These are phyloP conservation scores for Loris lydekkerianus DNA, from an alignment of 2,797 vertebrate species.

Conservation along the genomic window DNA sequence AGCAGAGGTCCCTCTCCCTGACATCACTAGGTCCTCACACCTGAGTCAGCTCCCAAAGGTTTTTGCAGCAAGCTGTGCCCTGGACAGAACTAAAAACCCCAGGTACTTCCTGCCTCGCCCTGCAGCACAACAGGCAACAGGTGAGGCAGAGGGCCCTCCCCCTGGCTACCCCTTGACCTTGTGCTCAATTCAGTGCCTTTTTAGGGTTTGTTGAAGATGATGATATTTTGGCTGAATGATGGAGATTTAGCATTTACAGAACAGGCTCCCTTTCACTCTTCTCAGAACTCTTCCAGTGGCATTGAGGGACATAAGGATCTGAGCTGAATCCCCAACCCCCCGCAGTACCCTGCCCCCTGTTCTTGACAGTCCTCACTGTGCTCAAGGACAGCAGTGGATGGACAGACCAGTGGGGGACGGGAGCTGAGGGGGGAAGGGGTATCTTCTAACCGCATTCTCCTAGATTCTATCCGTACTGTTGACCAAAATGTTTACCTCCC, in stretches of 20 bases:
- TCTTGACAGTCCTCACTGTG: neutral
- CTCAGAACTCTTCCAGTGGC: neutral
- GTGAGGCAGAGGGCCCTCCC: neutral
- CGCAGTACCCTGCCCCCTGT: neutral
- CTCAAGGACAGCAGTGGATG: neutral
- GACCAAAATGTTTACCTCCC: neutral
- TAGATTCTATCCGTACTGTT: neutral
- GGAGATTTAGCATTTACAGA: conserved; percentile 86
- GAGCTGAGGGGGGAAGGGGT: neutral
- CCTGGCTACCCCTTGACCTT: conserved; percentile 87
- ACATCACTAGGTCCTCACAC: neutral
- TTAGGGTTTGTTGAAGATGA: conserved; percentile 84
- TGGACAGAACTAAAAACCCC: neutral
- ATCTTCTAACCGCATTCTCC: neutral
- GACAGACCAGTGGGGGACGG: conserved; percentile 1
- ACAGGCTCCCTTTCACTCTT: conserved; percentile 68
- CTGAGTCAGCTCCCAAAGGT: neutral
- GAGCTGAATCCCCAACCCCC: neutral
- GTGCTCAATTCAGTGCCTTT: conserved; percentile 20
- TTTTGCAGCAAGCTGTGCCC: neutral
- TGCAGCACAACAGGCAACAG: neutral
- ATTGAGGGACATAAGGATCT: neutral
- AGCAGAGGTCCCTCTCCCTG: neutral
- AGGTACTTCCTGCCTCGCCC: neutral
- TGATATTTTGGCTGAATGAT: conserved; percentile 76